A percentile compares a stretch with the other conserved stretches of the same genome.
phyloP scores from a whole-genome alignment of 2,888 invertebrate genomes.

The Pilophorus perplexus region DNA sequence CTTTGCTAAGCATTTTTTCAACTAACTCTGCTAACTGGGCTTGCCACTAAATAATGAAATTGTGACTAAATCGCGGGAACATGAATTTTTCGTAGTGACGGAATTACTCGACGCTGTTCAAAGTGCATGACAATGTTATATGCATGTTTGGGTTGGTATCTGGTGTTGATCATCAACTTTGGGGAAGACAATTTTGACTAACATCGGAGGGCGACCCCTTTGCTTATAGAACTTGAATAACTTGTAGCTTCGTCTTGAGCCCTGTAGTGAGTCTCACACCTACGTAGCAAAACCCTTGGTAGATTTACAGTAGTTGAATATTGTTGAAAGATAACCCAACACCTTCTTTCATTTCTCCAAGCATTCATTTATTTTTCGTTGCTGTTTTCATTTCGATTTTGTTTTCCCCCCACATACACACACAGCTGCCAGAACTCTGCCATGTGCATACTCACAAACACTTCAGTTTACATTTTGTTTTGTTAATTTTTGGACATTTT shows the following conservation, averaged over 20 bases:
- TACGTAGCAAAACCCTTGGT: conserved; percentile 10
- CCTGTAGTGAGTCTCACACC: conserved; percentile 10
- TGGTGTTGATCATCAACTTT: too few species aligned
- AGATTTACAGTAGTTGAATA: conserved; percentile 16
- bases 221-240: conserved; percentile 18
- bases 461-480: neutral
- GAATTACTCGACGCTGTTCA: too few species aligned
- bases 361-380: conserved; percentile 14
- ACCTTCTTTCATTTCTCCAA: neutral
- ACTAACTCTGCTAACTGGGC: too few species aligned
- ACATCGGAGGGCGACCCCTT: conserved; percentile 33
- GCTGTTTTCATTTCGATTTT: neutral
- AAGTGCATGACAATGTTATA: too few species aligned
- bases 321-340: neutral
- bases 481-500: neutral
- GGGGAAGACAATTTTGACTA: too few species aligned
- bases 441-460: neutral
- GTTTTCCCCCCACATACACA: neutral
- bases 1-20: too few species aligned
- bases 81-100: too few species aligned
- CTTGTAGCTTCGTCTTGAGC: conserved; percentile 14
- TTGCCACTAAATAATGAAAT: too few species aligned
- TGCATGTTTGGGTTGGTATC: conserved; percentile 24
- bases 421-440: neutral
- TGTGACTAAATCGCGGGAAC: too few species aligned